Evolutionary conservation across 2,113 vertebrate genomes (phyloP).

Genomic region (Cyanoderma ruficeps): DNA sequence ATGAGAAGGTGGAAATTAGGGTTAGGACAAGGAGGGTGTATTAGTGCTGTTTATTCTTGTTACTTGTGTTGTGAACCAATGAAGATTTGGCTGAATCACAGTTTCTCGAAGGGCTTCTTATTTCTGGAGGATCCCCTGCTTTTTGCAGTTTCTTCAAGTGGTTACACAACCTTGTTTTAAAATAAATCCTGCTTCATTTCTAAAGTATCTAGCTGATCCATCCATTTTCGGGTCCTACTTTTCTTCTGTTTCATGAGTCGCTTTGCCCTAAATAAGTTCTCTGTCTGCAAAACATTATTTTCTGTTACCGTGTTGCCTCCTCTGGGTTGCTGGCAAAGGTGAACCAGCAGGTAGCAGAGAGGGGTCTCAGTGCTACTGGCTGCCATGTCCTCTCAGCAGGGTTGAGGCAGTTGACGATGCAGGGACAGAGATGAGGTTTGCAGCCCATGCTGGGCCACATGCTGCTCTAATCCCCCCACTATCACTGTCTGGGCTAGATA

Average conservation of each 20-base stretch:
- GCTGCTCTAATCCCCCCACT: neutral
- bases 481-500: constrained; percentile 24
- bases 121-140: neutral
- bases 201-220: constrained; percentile 34
- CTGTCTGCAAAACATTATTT: neutral
- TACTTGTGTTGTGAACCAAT: neutral
- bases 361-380: neutral
- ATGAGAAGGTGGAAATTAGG: neutral
- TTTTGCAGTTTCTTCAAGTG: constrained; percentile 26
- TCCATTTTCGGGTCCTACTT: neutral
- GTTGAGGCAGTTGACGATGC: neutral
- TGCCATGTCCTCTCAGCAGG: neutral
- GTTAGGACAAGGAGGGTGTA: neutral
- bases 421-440: neutral
- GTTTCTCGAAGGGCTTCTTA: neutral
- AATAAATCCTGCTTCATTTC: constrained; percentile 47
- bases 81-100: constrained; percentile 22
- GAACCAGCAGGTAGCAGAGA: neutral
- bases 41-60: neutral
- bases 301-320: accelerated
- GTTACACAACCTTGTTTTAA: constrained; percentile 53
- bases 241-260: neutral
- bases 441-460: neutral
- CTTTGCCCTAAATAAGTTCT: neutral
- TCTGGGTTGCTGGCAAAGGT: neutral